Percentiles rank a stretch among this genome's conserved stretches.
Conservation (phyloP, 2,888 invertebrate genomes). For the Tenthredo scrophulariae region DNA sequence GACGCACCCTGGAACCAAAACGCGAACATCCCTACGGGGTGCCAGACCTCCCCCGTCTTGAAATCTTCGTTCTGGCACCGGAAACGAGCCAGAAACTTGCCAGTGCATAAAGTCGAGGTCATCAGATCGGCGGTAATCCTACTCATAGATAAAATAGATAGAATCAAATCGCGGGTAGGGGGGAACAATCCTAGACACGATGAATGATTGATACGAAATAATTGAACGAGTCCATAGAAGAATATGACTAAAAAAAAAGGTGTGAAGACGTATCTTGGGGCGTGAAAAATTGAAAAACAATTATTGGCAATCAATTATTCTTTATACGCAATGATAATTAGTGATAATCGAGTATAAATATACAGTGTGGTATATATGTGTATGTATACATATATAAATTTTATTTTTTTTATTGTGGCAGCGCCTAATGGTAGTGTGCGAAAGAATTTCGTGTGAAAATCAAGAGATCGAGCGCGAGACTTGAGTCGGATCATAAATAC, state of each 20-base stretch:
- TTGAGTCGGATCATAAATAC: slow-evolving; percentile 48
- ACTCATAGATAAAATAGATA: neutral
- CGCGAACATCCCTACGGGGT: slow-evolving; percentile 41
- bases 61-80: neutral
- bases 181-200: neutral
- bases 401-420: neutral
- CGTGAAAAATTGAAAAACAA: neutral
- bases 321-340: neutral
- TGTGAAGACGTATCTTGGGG: too few species aligned
- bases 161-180: neutral
- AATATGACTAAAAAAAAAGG: too few species aligned
- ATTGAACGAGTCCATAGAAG: too few species aligned
- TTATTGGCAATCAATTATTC: neutral
- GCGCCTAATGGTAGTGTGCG: neutral
- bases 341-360: neutral
- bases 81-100: slow-evolving; percentile 11
- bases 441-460: slow-evolving; percentile 32
- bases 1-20: slow-evolving; percentile 66
- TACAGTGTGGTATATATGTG: neutral
- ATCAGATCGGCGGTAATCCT: neutral
- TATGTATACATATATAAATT: neutral
- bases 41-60: neutral
- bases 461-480: neutral
- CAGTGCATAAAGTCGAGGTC: slow-evolving; percentile 24
- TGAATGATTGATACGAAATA: too few species aligned